Conservation (phyloP, 2,888 invertebrate species). For the Lamellibrachia columna region DNA sequence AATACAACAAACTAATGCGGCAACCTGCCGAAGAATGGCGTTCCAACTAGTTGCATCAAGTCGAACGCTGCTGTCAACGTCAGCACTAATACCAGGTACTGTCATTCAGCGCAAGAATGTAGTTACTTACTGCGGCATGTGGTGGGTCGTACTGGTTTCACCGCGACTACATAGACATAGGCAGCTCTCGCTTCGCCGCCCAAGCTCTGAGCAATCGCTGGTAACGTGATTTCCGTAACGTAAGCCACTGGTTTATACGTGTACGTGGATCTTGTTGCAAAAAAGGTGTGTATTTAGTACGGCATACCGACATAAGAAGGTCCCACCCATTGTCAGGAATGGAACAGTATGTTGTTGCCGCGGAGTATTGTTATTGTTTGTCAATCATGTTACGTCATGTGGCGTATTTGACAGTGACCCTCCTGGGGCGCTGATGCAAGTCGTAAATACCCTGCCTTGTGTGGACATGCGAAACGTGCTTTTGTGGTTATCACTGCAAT, state of each 20-base stretch:
- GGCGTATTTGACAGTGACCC: constrained; percentile 7
- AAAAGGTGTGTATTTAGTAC: not conserved
- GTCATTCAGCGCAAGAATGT: not conserved
- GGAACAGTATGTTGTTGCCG: not conserved
- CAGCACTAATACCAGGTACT: not conserved
- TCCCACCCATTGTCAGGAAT: not conserved
- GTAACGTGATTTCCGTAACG: constrained; percentile 12
- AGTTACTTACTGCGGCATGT: not conserved
- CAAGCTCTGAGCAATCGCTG: not conserved
- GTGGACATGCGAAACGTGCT: not conserved
- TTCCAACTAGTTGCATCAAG: not conserved
- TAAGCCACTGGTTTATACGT: not conserved
- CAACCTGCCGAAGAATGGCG: constrained; percentile 12
- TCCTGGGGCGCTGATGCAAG: not conserved
- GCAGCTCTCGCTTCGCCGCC: not conserved
- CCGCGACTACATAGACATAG: too few species aligned
- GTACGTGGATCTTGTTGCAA: not conserved
- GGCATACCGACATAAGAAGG: not conserved
- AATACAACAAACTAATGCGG: not conserved
- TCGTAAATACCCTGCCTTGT: not conserved
- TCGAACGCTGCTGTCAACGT: not conserved
- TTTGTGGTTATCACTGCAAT: not conserved
- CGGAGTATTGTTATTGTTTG: not conserved
- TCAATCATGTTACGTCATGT: not conserved
- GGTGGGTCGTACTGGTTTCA: not conserved